Evolutionary conservation across 2,888 invertebrate species (phyloP).

Genomic region (Drosophila atroscutellata): DNA sequence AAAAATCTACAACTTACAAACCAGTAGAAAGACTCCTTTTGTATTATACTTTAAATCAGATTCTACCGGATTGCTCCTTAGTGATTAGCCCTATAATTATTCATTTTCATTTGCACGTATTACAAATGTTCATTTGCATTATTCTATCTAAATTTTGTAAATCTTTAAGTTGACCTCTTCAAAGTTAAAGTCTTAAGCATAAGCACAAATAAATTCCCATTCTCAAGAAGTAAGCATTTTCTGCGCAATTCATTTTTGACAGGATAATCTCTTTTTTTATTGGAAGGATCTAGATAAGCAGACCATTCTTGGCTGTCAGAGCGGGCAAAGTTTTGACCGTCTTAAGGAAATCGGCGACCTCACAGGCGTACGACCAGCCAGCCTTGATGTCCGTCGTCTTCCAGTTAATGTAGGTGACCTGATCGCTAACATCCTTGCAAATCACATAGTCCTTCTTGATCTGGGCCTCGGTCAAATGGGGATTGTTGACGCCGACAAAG

Average conservation of each 20-base stretch:
- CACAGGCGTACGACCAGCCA: slow-evolving; percentile 83
- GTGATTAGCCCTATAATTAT: neutral
- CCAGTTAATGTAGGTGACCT: slow-evolving; percentile 81
- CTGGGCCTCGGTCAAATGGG: slow-evolving; percentile 79
- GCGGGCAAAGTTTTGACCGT: slow-evolving; percentile 75
- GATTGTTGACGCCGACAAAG: slow-evolving; percentile 86
- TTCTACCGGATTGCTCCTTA: neutral
- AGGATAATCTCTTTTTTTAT: slow-evolving; percentile 32
- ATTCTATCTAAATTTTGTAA: neutral
- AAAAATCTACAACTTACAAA: too few relatives aligned
- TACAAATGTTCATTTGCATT: neutral
- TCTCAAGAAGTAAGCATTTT: neutral
- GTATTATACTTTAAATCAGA: neutral
- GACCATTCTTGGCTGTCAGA: slow-evolving; percentile 71
- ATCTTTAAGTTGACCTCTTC: neutral
- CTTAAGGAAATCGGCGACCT: slow-evolving; percentile 74
- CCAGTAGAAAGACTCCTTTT: too few relatives aligned
- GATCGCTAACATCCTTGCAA: slow-evolving; percentile 79
- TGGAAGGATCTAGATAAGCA: slow-evolving; percentile 65
- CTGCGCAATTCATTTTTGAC: slow-evolving; percentile 11
- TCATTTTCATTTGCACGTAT: neutral
- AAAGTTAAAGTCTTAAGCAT: neutral
- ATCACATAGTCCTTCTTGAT: slow-evolving; percentile 78
- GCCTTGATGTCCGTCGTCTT: slow-evolving; percentile 73
- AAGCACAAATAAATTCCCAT: neutral